Evolutionary conservation across 2,888 invertebrate species (phyloP), one percentile per base, ranked within the genome.

Genomic region (Orchesella flavescens): DNA sequence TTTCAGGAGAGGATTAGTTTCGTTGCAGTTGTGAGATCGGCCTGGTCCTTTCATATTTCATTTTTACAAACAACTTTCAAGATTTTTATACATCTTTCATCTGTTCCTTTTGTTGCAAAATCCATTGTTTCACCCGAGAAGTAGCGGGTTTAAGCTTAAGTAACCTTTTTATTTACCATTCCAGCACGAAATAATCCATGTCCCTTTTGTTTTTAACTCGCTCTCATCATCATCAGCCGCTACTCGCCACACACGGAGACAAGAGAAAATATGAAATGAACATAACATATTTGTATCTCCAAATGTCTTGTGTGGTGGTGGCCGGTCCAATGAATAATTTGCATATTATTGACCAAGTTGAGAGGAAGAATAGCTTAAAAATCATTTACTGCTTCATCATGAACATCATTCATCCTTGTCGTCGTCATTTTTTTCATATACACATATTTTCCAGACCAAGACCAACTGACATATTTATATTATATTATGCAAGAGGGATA

Each of bases 201-300:
- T 61, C 21, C 24, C 61, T 24, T 61, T 61, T 61, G 61, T 61
- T 15, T 61, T 24, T 57, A 17, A 10, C n/a, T 49, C 49, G 44
- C 10, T 53, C 49, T 69, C 69, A 69, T 17, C 44, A 46, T 19
- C 34, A n/a, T 19, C 68, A n/a, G 19, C 17, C 17, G 23, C 55
- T 24, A 19, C 49, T 59, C 71, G 78, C 78, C 78, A 78, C 78
- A 78, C 78, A 78, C 61, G 71, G 69, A 21, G 78, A n/a, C 15
- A 46, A 59, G 34, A 23, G 24, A 68, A 57, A 72, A 72, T 57
- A 24, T 43, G 17, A 15, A 23, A 12, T 17, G 43, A 61, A 61
- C 5, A 61, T 12, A 21, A 13, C 12, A 21, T 66, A 43, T 17
- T 43, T 66, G 43, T 24, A n/a, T 34, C 24, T 66, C 9, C 10